phyloP scores from a whole-genome alignment of 2,888 invertebrate genomes.

The Nomada fucata region DNA sequence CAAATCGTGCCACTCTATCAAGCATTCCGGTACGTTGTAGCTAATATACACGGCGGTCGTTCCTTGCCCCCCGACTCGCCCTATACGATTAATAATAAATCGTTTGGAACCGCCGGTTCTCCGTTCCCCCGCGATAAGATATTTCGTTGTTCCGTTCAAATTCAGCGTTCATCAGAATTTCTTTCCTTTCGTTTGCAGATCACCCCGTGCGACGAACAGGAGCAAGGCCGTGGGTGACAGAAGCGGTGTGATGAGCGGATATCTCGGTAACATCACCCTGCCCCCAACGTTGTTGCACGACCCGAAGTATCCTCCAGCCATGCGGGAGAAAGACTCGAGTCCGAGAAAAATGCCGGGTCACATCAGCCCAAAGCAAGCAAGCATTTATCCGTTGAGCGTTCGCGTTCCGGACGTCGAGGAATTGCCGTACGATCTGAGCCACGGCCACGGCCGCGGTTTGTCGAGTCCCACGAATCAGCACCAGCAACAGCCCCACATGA shows the following conservation, averaged over 20 bases:
- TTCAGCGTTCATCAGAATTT: not conserved
- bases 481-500: constrained; percentile 86
- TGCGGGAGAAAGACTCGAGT: constrained; percentile 96
- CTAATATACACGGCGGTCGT: not conserved
- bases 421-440: constrained; percentile 89
- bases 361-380: constrained; percentile 90
- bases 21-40: constrained; percentile 15
- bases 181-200: constrained; percentile 47
- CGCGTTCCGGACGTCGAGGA: constrained; percentile 86
- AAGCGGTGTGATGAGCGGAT: constrained; percentile 83
- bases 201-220: constrained; percentile 64
- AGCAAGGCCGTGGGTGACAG: constrained; percentile 75
- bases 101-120: constrained; percentile 1
- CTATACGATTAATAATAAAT: not conserved
- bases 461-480: constrained; percentile 83
- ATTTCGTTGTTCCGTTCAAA: too few relatives aligned
- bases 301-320: constrained; percentile 86
- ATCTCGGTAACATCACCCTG: constrained; percentile 84
- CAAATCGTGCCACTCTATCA: constrained; percentile 58
- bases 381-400: constrained; percentile 89
- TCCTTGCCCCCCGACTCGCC: not conserved
- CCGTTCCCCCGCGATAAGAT: too few relatives aligned
- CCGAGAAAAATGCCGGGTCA: constrained; percentile 93
- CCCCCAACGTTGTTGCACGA: constrained; percentile 82
- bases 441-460: constrained; percentile 80